A percentile compares a stretch with the other conserved stretches of the same genome.
These are phyloP conservation scores for Phrynocephalus vlangalii DNA, from an alignment of 2,797 vertebrate genomes.

Conservation along the genomic window DNA sequence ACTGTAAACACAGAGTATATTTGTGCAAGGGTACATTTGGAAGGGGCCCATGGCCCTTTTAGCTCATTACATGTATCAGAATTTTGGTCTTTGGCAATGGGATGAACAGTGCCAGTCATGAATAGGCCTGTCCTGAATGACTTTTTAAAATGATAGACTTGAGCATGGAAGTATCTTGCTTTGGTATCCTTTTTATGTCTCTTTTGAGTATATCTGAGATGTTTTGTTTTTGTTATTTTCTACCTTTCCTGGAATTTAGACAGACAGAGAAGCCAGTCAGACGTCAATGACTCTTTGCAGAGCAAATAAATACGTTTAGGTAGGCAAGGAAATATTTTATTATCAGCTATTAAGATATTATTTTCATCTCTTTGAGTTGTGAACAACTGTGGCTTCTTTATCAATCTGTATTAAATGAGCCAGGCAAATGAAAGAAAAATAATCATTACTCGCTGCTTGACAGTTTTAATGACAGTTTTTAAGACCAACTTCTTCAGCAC, in stretches of 20 bases:
- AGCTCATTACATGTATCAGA: background rate
- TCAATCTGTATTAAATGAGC: background rate
- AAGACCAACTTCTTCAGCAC: background rate
- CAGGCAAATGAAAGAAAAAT: background rate
- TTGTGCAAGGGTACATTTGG: background rate
- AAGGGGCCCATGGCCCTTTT: background rate
- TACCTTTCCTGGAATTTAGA: background rate
- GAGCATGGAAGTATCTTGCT: background rate
- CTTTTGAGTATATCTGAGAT: background rate
- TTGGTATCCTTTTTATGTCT: no score
- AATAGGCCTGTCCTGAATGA: background rate
- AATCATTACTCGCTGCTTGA: conserved; percentile 3
- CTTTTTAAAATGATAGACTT: background rate
- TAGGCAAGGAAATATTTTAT: background rate
- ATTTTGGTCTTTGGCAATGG: background rate
- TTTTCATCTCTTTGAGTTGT: background rate
- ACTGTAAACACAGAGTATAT: background rate
- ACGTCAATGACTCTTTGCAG: background rate
- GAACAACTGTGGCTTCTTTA: background rate
- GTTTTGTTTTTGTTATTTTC: background rate
- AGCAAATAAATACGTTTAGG: background rate
- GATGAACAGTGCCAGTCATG: no score
- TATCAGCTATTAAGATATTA: background rate
- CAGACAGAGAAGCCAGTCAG: background rate
- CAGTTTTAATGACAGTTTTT: conserved; percentile 9